Conservation (phyloP, 92 coral and sea anemone genomes). For the Heliopora coerulea region DNA sequence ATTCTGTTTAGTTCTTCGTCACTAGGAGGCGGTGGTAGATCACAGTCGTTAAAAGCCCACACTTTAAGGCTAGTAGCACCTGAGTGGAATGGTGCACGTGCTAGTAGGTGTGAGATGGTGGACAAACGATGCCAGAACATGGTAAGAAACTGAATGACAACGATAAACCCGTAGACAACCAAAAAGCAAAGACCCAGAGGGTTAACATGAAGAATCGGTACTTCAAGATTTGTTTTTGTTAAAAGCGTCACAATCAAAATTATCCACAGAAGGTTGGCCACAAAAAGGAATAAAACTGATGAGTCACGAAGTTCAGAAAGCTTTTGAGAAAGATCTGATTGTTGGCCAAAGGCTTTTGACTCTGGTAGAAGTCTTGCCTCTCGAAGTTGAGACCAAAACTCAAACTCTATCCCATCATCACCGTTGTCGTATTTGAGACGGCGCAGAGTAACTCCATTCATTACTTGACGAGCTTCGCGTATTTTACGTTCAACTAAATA, state of each 20-base stretch:
- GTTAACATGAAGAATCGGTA: constrained; percentile 66
- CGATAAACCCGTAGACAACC: constrained; percentile 62
- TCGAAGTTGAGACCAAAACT: constrained; percentile 85
- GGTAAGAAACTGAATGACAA: constrained; percentile 73
- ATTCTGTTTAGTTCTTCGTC: constrained; percentile 57
- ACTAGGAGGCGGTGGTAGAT: constrained; percentile 69
- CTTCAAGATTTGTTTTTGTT: constrained; percentile 45
- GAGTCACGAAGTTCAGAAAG: constrained; percentile 85
- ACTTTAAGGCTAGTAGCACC: constrained; percentile 60
- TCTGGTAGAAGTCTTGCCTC: constrained; percentile 81
- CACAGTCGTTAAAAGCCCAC: constrained; percentile 70
- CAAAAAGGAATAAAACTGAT: constrained; percentile 54
- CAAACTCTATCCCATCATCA: constrained; percentile 66
- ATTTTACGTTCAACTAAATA: constrained; percentile 77
- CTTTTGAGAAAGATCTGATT: constrained; percentile 81
- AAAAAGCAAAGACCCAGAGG: constrained; percentile 81
- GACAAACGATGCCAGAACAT: constrained; percentile 82
- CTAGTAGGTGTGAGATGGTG: constrained; percentile 78
- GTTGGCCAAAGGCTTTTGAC: constrained; percentile 85
- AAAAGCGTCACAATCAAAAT: constrained; percentile 58
- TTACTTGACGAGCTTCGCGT: constrained; percentile 65
- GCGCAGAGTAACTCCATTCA: constrained; percentile 52
- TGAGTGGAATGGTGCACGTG: constrained; percentile 94
- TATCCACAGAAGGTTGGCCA: constrained; percentile 77
- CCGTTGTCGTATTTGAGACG: constrained; percentile 61